Base-by-base conservation (phyloP, 2,113 vertebrate genomes). In the Cyphomyrus plagiostoma region DNA sequence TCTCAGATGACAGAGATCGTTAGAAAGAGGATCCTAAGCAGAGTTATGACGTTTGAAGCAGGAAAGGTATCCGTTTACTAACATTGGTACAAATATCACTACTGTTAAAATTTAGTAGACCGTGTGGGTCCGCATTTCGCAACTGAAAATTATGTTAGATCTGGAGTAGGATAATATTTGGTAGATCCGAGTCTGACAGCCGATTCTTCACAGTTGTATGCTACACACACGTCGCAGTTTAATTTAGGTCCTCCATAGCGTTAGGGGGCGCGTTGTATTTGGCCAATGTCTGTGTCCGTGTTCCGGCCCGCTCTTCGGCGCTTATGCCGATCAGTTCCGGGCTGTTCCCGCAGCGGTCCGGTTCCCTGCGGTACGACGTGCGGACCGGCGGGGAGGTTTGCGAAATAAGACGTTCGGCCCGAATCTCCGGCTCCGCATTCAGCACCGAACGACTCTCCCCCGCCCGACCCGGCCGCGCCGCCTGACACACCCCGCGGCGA, bases 261-360 rank as follows among this genome's bases (percentile, higher is more conserved):
- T 6, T 42, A 80, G 74, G 35, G 35, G 74, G 74, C 74, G 74
- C 74, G 19, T 19, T 39, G 30, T 35, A 5, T 39, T 17, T n/a
- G 74, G 15, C 3, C 74, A 19, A 35, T 11, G 35, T n/a, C 74
- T 19, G 35, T 80, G 74, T 80, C 35, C 74, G 35, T 80, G 74
- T 42, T 80, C 74, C 74, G 74, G 74, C 74, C 74, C 74, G 74
- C 74, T 80, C 74, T 80, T 80, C 74, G 74, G 74, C 74, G 74
- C 74, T 42, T 42, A 42, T 13, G 74, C 35, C 74, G 74, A 80
- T 80, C 74, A 80, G 74, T 80, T 80, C 74, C 74, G 74, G 74
- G 74, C 74, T 80, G 30, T 80, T 80, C 62, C 62, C 26, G 26
- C 62, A 70, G 62, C 62, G 62, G 62, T 70, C 62, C 74, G 74